Evolutionary conservation across 2,113 vertebrate species (phyloP).

Genomic region (Tapirus terrestris): DNA sequence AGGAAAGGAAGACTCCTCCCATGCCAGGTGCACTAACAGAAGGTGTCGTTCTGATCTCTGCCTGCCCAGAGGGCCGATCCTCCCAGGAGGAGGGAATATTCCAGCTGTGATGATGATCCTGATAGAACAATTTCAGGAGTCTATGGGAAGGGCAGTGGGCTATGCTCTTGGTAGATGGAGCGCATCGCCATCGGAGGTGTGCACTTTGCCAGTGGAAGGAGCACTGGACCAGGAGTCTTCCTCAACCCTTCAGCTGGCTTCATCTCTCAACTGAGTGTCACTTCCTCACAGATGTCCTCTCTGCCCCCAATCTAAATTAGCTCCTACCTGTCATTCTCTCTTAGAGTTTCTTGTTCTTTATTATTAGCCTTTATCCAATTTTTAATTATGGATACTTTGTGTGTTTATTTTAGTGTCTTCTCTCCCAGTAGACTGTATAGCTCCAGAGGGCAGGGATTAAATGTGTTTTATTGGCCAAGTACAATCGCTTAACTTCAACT

Average conservation of each 20-base stretch:
- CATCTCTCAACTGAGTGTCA: neutral
- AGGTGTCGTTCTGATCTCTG: neutral
- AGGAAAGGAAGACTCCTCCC: neutral
- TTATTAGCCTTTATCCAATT: conserved; percentile 12
- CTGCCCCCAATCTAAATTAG: neutral
- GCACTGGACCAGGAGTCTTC: too few relatives aligned
- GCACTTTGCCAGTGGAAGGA: neutral
- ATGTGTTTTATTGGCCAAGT: conserved; percentile 54
- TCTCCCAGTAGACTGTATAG: neutral
- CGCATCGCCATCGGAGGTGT: rapidly evolving
- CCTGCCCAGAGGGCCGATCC: neutral
- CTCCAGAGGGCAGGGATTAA: conserved; percentile 36
- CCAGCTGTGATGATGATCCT: neutral
- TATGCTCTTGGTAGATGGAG: neutral
- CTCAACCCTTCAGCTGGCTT: neutral
- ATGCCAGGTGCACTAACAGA: neutral
- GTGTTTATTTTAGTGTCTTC: neutral
- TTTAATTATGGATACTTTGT: neutral
- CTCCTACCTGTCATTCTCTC: neutral
- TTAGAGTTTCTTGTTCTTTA: neutral
- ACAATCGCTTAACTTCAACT: conserved; percentile 44
- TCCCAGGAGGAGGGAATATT: neutral
- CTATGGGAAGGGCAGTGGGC: neutral
- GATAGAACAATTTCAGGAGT: too few relatives aligned
- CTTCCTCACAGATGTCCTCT: neutral